phyloP scores from a whole-genome alignment of 2,113 vertebrate species.

The Hystrix cristata region DNA sequence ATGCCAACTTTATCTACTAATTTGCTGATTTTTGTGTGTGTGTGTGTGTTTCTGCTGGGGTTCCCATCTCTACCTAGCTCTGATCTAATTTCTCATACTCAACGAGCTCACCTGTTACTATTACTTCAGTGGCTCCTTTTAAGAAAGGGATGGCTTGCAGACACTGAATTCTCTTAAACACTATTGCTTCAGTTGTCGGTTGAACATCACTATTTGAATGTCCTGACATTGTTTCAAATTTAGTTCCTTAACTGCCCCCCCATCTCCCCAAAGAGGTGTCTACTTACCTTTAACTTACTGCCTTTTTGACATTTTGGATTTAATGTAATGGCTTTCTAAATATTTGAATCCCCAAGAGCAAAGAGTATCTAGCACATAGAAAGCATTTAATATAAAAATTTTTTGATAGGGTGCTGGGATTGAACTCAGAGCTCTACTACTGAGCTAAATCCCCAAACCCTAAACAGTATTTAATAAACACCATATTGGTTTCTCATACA shows the following conservation, averaged over 20 bases:
- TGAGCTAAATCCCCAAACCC: too few species aligned
- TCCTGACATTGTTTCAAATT: not conserved
- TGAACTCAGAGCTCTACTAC: too few species aligned
- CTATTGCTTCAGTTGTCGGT: not conserved
- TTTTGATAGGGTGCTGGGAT: too few species aligned
- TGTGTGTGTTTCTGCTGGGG: not conserved
- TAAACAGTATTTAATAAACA: not conserved
- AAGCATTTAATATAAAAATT: not conserved
- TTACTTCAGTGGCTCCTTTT: not conserved
- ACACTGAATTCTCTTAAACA: not conserved
- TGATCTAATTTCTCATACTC: not conserved
- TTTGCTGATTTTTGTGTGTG: not conserved
- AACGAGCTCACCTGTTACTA: not conserved
- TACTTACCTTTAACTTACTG: not conserved
- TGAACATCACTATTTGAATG: not conserved
- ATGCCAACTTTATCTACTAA: conserved; percentile 4
- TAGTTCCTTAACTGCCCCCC: not conserved
- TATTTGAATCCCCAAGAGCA: not conserved
- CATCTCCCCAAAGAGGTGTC: not conserved
- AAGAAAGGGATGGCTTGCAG: not conserved
- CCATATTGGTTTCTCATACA: not conserved
- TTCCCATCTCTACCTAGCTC: not conserved
- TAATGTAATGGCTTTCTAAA: not conserved
- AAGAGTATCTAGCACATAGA: not conserved
- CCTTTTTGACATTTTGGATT: conserved; percentile 1